These are phyloP conservation scores for Hydrophis major DNA, from an alignment of 2,797 vertebrate species.

Conservation along the genomic window DNA sequence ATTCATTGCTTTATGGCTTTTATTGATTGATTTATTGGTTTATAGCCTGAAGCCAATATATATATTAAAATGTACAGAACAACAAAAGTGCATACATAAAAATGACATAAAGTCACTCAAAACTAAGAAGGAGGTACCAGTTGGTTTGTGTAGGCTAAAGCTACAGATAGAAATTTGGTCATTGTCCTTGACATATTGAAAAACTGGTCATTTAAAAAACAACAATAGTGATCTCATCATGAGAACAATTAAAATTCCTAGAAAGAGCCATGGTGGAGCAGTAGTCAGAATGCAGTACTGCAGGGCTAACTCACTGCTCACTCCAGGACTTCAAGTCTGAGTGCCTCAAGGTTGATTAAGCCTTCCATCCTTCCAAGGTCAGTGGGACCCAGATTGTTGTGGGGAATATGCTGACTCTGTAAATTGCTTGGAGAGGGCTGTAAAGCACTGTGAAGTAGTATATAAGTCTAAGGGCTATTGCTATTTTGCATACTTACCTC, in stretches of 20 bases:
- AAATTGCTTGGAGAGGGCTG: background rate
- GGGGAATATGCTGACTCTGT: background rate
- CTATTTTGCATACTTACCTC: background rate
- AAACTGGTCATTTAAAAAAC: background rate
- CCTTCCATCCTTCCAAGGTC: too few species aligned
- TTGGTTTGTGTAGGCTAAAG: background rate
- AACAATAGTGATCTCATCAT: background rate
- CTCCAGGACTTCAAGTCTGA: too few species aligned
- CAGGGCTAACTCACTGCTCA: too few species aligned
- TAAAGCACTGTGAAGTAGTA: background rate
- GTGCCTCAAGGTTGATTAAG: too few species aligned
- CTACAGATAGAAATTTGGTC: background rate
- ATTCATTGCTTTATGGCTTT: background rate
- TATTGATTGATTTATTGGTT: background rate
- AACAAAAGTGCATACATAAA: background rate
- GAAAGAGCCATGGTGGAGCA: background rate
- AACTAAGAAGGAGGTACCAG: background rate
- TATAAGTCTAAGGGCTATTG: background rate
- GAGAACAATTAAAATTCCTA: background rate
- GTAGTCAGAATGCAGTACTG: background rate
- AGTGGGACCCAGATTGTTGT: background rate
- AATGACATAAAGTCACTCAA: background rate
- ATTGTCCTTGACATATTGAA: background rate
- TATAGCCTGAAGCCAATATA: background rate
- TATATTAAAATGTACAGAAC: background rate